Percentiles rank a stretch among this genome's conserved stretches.
Evolutionary conservation across 2,113 vertebrate genomes (phyloP).

Genomic region (Naja naja): DNA sequence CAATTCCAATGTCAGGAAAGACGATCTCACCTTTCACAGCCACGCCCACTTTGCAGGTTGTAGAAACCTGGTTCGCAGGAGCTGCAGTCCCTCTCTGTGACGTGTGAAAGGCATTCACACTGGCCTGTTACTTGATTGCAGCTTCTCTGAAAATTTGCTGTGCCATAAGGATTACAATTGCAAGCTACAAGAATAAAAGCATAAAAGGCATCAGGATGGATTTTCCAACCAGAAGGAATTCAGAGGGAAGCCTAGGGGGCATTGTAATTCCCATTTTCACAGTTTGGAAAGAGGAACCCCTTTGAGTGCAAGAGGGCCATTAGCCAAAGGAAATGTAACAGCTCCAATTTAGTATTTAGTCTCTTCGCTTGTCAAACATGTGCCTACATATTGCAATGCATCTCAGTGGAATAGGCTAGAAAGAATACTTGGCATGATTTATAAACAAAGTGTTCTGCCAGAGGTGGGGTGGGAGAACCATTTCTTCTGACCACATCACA

Average conservation of each 20-base stretch:
- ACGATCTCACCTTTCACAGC: conserved; percentile 83
- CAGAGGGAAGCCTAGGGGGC: not conserved
- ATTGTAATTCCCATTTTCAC: not conserved
- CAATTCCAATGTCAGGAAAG: not conserved
- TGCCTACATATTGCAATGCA: not conserved
- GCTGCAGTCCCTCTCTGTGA: conserved; percentile 85
- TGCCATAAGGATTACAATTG: conserved; percentile 81
- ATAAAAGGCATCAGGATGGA: fast-evolving
- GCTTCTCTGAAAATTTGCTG: conserved; percentile 69
- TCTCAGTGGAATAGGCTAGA: not conserved
- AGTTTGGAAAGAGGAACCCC: not conserved
- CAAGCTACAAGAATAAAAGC: conserved; percentile 75
- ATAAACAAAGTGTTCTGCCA: not conserved
- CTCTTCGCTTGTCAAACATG: not conserved
- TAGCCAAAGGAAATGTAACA: not conserved
- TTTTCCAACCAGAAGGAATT: not conserved
- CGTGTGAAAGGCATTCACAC: conserved; percentile 84
- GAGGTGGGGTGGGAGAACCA: not conserved
- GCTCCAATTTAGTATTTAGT: not conserved
- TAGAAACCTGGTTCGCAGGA: conserved; percentile 88
- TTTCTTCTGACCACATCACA: not conserved
- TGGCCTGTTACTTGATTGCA: conserved; percentile 90
- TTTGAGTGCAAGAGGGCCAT: not conserved
- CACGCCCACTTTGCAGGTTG: conserved; percentile 84
- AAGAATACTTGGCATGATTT: not conserved